phyloP scores from a whole-genome alignment of 2,797 vertebrate species.

The Mastacembelus armatus region DNA sequence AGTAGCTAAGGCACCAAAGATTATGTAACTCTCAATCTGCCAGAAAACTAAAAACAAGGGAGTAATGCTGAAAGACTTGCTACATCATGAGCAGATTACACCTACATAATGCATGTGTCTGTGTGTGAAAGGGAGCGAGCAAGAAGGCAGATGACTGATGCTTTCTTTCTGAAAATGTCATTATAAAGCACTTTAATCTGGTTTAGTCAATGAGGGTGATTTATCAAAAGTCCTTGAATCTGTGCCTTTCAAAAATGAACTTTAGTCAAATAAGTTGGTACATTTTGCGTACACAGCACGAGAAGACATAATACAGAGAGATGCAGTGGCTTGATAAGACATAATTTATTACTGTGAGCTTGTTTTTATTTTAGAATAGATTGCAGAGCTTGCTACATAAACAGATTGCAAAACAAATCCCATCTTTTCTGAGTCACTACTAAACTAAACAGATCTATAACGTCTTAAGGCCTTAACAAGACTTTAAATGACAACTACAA shows the following conservation, averaged over 20 bases:
- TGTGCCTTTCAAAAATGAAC: constrained; percentile 19
- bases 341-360: not conserved
- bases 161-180: constrained; percentile 41
- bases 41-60: constrained; percentile 42
- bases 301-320: not conserved
- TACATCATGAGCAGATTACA: constrained; percentile 56
- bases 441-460: not conserved
- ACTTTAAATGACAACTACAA: not conserved
- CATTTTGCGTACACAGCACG: not conserved
- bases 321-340: constrained; percentile 6
- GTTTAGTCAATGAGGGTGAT: constrained; percentile 33
- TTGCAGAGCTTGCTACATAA: constrained; percentile 8
- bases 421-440: constrained; percentile 19
- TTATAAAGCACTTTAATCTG: constrained; percentile 51
- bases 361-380: constrained; percentile 5
- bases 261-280: constrained; percentile 20
- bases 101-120: constrained; percentile 55
- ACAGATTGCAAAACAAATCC: constrained; percentile 9
- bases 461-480: not conserved
- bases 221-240: constrained; percentile 47
- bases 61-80: constrained; percentile 43
- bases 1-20: constrained; percentile 27
- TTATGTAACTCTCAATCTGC: constrained; percentile 56
- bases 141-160: constrained; percentile 40
- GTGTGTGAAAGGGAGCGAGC: constrained; percentile 19